Evolutionary conservation across 2,797 vertebrate species (phyloP).

Genomic region (Dromococcyx pavoninus): DNA sequence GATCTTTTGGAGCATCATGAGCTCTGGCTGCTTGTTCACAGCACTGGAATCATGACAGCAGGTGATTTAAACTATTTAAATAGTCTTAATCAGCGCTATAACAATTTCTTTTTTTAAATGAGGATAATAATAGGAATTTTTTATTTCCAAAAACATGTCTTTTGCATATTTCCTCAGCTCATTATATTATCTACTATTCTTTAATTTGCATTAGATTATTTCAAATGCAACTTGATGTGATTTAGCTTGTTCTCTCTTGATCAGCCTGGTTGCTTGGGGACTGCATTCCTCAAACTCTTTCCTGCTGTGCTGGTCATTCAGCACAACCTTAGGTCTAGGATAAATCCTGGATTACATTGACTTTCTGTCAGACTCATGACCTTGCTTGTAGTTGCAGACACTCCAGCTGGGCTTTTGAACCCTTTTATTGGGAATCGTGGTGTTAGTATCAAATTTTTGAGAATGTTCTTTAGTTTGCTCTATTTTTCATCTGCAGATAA

Average conservation of each 20-base stretch:
- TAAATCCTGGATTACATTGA: background rate
- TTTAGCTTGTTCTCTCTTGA: background rate
- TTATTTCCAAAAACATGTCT: background rate
- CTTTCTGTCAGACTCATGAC: background rate
- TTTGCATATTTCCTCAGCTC: background rate
- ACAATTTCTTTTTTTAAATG: background rate
- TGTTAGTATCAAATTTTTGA: background rate
- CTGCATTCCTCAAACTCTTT: background rate
- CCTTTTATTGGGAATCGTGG: background rate
- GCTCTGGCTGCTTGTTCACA: background rate
- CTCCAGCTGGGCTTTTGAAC: background rate
- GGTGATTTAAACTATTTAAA: background rate
- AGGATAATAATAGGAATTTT: background rate
- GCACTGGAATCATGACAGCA: background rate
- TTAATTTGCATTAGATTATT: background rate
- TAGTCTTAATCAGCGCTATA: background rate
- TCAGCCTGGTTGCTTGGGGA: background rate
- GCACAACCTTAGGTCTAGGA: background rate
- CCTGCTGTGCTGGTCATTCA: background rate
- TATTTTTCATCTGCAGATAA: background rate
- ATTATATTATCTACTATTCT: background rate
- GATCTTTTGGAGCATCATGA: background rate
- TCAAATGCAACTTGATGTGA: background rate
- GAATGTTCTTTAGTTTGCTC: background rate
- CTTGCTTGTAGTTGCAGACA: background rate